Conservation (phyloP, 2,797 vertebrate genomes). For the Myotis planiceps region DNA sequence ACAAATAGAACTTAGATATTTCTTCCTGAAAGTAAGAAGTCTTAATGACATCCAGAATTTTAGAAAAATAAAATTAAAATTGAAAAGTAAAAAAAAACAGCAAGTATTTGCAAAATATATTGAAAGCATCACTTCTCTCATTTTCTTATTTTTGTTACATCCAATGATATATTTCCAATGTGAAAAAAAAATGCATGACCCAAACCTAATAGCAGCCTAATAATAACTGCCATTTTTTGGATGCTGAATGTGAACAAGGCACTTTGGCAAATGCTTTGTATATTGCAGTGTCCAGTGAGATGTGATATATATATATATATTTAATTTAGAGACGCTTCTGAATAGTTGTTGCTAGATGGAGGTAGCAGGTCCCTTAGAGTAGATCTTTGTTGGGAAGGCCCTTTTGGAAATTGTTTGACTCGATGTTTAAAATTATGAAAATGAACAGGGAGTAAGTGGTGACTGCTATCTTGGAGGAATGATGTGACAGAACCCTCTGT, state of each 20-base stretch:
- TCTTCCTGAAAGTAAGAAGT: not conserved
- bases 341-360: not conserved
- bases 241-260: not conserved
- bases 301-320: not conserved
- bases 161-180: not conserved
- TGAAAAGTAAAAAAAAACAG: not conserved
- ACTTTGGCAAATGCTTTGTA: slow-evolving; percentile 1
- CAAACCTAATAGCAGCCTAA: not conserved
- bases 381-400: not conserved
- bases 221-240: not conserved
- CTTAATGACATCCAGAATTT: not conserved
- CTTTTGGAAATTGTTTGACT: not conserved
- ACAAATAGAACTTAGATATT: not conserved
- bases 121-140: not conserved
- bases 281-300: not conserved
- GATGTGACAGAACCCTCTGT: not conserved
- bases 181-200: not conserved
- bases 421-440: not conserved
- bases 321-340: not conserved
- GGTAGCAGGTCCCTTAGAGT: not conserved
- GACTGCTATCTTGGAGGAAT: not conserved
- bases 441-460: not conserved
- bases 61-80: not conserved
- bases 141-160: slow-evolving; percentile 13
- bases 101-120: not conserved